Evolutionary conservation across 92 coral and sea anemone genomes (phyloP), one percentile per base, ranked within the genome.

Genomic region (Bergia puertoricense): DNA sequence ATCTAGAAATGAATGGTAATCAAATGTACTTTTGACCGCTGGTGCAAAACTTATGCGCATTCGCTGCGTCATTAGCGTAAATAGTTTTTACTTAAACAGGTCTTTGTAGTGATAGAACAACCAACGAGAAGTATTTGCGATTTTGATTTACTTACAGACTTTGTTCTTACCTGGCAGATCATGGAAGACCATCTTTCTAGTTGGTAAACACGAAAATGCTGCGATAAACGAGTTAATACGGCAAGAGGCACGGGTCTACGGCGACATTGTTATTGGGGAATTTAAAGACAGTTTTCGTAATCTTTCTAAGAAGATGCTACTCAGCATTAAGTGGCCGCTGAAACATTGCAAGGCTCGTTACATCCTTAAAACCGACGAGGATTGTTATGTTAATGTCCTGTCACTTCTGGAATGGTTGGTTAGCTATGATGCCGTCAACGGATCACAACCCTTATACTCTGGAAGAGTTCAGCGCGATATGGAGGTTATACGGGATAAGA

Each of bases 281-380:
- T 95, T 95, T 43, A 89, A 65, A 30, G 98, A 95, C 82, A 91
- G 93, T 5, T 95, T 81, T 66, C 93, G 93, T 37, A 91, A 93
- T 86, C 88, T 95, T 56, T 91, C 95, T 0, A 80, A 75, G 5
- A 95, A 95, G 90, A 93, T 94, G 90, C 89, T 95, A 23, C 82
- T 85, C 8, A 86, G 98, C 8, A 79, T 95, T 6, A 68, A 51
- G 62, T 95, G 98, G 98, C 83, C 98, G 4, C 44, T 69, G 11
- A 74, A 65, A 14, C 72, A 90, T 85, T 95, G 98, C 76, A 80
- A 50, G 46, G 83, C 98, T 2, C 90, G 85, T 51, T 95, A 93
- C 86, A 84, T 95, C 16, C 91, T 95, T 66, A 95, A 95, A 86
- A 93, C 98, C 4, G 98, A 95, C 76, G 98, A 95, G 16, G 98